Conservation (phyloP, 2,888 invertebrate genomes). For the Melieria omissa region DNA sequence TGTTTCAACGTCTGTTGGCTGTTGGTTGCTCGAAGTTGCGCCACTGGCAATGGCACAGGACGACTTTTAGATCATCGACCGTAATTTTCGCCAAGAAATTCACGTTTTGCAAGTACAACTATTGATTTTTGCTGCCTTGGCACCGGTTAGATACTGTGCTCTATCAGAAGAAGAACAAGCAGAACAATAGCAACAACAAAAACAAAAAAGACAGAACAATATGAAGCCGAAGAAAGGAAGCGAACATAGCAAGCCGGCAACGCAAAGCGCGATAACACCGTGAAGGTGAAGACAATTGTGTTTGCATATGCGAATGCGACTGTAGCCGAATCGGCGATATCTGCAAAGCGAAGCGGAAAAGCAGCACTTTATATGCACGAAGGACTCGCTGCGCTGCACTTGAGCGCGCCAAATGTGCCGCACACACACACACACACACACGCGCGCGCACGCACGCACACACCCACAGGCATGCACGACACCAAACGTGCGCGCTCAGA, state of each 20-base stretch:
- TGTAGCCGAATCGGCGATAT: slow-evolving; percentile 16
- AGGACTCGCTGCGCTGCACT: neutral
- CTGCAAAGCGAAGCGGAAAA: neutral
- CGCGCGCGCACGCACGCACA: neutral
- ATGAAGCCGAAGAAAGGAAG: slow-evolving; percentile 15
- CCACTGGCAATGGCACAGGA: neutral
- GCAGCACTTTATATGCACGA: neutral
- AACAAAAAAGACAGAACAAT: neutral
- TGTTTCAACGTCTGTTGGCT: too few species aligned
- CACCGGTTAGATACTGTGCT: too few species aligned
- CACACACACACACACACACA: slow-evolving; percentile 2
- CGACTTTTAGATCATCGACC: slow-evolving; percentile 21
- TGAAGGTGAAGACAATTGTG: slow-evolving; percentile 30
- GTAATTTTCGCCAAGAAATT: neutral
- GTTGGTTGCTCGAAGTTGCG: too few species aligned
- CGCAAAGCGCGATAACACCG: slow-evolving; percentile 18
- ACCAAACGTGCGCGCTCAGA: slow-evolving; percentile 16
- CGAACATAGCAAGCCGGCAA: neutral
- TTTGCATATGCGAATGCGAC: slow-evolving; percentile 14
- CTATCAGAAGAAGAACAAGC: neutral
- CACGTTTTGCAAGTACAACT: slow-evolving; percentile 1
- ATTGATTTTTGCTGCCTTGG: slow-evolving; percentile 27
- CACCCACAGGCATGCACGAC: neutral
- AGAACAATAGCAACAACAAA: slow-evolving; percentile 20
- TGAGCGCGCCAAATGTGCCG: neutral